Percentiles rank a stretch among this genome's conserved stretches.
phyloP scores from a whole-genome alignment of 2,888 invertebrate species.

The Neoscelio sp. region DNA sequence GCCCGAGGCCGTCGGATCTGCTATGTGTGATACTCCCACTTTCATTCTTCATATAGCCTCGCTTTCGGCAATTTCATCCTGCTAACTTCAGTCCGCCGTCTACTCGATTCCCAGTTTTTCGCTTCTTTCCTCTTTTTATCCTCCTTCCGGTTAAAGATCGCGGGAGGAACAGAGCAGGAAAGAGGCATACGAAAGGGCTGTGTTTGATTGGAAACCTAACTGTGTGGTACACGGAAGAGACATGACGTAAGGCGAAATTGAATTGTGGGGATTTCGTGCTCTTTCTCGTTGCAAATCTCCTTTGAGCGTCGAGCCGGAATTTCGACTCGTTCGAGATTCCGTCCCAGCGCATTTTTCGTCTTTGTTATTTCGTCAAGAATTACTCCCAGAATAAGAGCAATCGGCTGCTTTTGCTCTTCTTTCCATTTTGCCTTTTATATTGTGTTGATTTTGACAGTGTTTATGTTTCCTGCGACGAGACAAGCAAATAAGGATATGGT shows the following conservation, averaged over 20 bases:
- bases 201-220: neutral
- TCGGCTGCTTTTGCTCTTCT: constrained; percentile 24
- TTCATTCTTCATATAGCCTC: constrained; percentile 39
- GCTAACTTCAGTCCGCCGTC: too few relatives aligned
- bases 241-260: constrained; percentile 67
- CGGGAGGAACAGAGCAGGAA: neutral
- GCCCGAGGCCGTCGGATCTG: constrained; percentile 22
- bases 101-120: constrained; percentile 22
- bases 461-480: constrained; percentile 46
- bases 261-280: constrained; percentile 58
- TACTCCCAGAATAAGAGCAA: constrained; percentile 27
- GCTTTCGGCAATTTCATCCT: constrained; percentile 37
- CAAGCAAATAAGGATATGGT: constrained; percentile 49
- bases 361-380: constrained; percentile 21
- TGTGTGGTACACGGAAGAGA: constrained; percentile 57
- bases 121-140: constrained; percentile 32
- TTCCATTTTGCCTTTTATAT: constrained; percentile 50
- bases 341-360: constrained; percentile 4
- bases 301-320: constrained; percentile 72
- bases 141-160: constrained; percentile 10
- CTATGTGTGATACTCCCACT: constrained; percentile 21
- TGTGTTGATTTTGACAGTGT: constrained; percentile 53
- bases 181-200: constrained; percentile 1
- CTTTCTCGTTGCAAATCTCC: constrained; percentile 26
- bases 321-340: constrained; percentile 68